Conservation (phyloP, 1,140 invertebrate species). For the Yoshiicerus persimilis region DNA sequence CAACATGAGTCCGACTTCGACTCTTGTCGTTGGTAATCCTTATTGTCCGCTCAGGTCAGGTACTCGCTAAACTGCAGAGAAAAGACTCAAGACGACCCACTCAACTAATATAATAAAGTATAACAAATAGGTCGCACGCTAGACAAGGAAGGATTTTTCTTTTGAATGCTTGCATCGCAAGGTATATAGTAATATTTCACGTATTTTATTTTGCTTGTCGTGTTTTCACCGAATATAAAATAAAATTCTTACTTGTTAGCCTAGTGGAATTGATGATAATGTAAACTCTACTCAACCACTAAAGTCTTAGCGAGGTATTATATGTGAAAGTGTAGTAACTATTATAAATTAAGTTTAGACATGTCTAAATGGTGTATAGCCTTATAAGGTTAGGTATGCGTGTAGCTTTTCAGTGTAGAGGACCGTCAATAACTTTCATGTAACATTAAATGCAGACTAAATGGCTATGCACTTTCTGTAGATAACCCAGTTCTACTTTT, state of each 20-base stretch:
- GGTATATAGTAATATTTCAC: background rate
- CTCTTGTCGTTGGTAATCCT: slow-evolving; percentile 2
- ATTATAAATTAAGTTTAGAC: background rate
- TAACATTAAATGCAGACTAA: background rate
- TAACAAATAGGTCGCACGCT: background rate
- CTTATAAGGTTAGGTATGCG: background rate
- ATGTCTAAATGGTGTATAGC: too few species aligned
- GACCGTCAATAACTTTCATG: background rate
- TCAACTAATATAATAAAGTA: background rate
- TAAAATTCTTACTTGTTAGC: background rate
- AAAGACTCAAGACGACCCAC: background rate
- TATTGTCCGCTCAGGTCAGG: background rate
- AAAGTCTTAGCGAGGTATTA: background rate
- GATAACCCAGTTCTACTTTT: background rate
- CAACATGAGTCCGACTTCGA: background rate
- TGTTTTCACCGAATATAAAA: background rate
- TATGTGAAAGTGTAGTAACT: background rate
- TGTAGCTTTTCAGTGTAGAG: too few species aligned
- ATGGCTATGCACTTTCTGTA: background rate
- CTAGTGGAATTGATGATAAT: background rate
- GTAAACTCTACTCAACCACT: background rate
- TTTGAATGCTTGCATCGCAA: background rate
- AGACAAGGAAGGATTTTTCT: background rate
- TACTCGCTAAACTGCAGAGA: background rate
- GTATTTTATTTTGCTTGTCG: background rate